phyloP scores from a whole-genome alignment of 37 sponge, comb jelly and placozoan species.

The Agelas oroides region DNA sequence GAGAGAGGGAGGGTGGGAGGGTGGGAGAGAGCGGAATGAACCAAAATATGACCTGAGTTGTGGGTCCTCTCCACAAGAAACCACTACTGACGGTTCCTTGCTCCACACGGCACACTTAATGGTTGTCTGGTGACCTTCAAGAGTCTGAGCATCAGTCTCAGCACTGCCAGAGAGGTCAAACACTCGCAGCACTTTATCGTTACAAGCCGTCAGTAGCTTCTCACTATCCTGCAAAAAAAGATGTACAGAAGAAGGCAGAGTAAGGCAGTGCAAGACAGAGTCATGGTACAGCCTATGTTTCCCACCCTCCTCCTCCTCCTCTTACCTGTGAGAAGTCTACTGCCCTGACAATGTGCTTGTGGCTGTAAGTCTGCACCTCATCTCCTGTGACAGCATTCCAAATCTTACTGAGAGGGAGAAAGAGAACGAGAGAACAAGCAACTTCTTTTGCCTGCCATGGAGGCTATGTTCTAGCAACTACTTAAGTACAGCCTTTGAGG shows the following conservation, averaged over 20 bases:
- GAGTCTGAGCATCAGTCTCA: neutral
- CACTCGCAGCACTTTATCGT: conserved; percentile 79
- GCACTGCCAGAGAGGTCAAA: conserved; percentile 31
- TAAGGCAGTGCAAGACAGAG: too few species aligned
- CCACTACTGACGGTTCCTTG: conserved; percentile 34
- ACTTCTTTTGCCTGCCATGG: too few species aligned
- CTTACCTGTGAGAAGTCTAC: conserved; percentile 89
- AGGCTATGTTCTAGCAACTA: too few species aligned
- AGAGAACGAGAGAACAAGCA: neutral
- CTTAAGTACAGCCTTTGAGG: too few species aligned
- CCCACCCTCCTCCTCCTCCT: too few species aligned
- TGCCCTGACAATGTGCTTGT: conserved; percentile 90
- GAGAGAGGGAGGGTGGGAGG: neutral
- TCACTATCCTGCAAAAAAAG: conserved; percentile 43
- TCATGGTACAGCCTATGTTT: too few species aligned
- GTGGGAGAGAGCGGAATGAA: neutral
- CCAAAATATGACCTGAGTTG: conserved; percentile 41
- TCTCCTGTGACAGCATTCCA: conserved; percentile 89
- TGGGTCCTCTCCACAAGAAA: conserved; percentile 60
- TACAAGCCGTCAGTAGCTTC: conserved; percentile 81
- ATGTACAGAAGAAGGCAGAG: too few species aligned
- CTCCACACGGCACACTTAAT: conserved; percentile 70
- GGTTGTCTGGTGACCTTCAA: conserved; percentile 52
- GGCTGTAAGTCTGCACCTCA: conserved; percentile 56
- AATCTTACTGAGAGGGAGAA: conserved; percentile 63